Conservation (phyloP, 2,797 vertebrate genomes). For the Cygnus olor region DNA sequence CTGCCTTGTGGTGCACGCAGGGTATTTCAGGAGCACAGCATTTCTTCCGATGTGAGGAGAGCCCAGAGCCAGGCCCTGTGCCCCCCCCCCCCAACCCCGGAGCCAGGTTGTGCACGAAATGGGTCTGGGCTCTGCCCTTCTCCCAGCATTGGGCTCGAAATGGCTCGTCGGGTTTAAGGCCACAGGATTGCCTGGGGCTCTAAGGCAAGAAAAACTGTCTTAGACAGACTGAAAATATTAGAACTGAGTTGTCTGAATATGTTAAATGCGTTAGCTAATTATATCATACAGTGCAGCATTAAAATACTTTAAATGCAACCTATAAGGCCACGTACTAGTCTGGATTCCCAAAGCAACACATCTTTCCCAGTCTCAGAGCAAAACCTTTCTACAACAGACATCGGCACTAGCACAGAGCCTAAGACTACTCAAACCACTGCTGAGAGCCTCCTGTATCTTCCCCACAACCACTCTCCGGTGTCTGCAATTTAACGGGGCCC, state of each 20-base stretch:
- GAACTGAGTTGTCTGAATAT: not conserved
- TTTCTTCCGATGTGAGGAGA: accelerated
- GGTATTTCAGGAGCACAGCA: not conserved
- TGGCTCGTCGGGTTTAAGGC: accelerated
- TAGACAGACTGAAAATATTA: not conserved
- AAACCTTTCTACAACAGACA: not conserved
- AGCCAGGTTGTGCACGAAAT: not conserved
- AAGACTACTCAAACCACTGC: not conserved
- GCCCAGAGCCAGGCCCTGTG: not conserved
- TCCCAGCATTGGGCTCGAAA: not conserved
- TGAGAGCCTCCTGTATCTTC: not conserved
- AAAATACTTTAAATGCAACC: not conserved
- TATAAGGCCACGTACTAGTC: not conserved
- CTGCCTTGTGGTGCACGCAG: not conserved
- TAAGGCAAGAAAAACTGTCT: not conserved
- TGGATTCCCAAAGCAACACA: not conserved
- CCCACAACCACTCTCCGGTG: not conserved
- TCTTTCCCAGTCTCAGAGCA: not conserved
- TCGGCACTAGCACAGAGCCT: not conserved
- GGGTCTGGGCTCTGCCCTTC: not conserved
- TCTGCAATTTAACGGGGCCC: not conserved
- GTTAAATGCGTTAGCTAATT: not conserved
- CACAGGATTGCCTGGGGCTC: not conserved
- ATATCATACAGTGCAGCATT: not conserved
- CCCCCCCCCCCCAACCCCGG: accelerated